Percentiles rank a stretch among this genome's conserved stretches.
phyloP scores from a whole-genome alignment of 2,113 vertebrate genomes.

The Gorilla gorilla region DNA sequence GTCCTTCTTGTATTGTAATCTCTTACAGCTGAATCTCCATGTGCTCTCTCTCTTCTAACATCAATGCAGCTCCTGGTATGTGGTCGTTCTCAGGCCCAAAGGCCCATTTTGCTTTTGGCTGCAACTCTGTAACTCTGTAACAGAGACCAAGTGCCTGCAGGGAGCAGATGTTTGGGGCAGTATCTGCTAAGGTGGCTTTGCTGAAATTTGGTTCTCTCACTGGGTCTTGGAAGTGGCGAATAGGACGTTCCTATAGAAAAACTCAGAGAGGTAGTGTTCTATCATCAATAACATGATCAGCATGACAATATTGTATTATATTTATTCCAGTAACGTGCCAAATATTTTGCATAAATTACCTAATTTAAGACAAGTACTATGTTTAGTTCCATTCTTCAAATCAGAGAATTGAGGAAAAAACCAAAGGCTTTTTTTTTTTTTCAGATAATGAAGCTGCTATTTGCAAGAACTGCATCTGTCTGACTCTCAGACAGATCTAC shows the following conservation, averaged over 20 bases:
- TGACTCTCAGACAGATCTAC: neutral
- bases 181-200: neutral
- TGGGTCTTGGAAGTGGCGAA: neutral
- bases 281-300: neutral
- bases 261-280: neutral
- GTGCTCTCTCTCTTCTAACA: neutral
- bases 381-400: neutral
- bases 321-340: neutral
- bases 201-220: neutral
- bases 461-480: neutral
- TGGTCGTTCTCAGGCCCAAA: neutral
- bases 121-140: neutral
- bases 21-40: neutral
- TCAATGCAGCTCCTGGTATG: accelerated
- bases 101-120: neutral
- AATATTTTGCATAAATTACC: neutral
- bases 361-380: neutral
- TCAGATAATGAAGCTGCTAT: neutral
- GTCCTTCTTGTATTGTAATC: neutral
- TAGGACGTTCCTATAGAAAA: neutral
- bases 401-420: neutral
- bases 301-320: neutral
- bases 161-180: neutral
- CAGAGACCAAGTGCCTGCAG: neutral
- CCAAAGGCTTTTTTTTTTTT: neutral